phyloP scores from a whole-genome alignment of 1,140 invertebrate species.

The Meteorus sp. region DNA sequence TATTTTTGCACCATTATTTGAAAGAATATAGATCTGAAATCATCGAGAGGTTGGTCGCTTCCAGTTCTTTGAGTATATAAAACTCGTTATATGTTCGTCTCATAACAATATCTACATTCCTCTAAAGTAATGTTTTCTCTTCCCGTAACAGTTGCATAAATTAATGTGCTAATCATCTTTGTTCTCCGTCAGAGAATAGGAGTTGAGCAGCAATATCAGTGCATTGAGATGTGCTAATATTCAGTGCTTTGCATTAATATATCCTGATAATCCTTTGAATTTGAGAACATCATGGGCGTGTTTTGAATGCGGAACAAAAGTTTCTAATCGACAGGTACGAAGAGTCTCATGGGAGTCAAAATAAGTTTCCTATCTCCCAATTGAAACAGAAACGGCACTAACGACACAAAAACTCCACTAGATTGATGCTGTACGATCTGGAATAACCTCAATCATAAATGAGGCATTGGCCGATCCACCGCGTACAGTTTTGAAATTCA shows the following conservation, averaged over 20 bases:
- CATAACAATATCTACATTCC: too few species aligned
- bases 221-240: slow-evolving; percentile 42
- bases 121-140: too few species aligned
- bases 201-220: slow-evolving; percentile 42
- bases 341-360: background rate
- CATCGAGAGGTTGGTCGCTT: too few species aligned
- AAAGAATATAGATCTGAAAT: too few species aligned
- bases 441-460: slow-evolving; percentile 32
- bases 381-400: background rate
- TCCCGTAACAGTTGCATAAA: too few species aligned
- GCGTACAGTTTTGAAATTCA: slow-evolving; percentile 34
- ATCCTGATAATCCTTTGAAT: slow-evolving; percentile 37
- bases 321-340: slow-evolving; percentile 40
- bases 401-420: slow-evolving; percentile 15
- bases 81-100: too few species aligned
- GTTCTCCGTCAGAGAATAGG: slow-evolving; percentile 30
- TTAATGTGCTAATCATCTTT: too few species aligned
- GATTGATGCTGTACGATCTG: slow-evolving; percentile 41
- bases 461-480: slow-evolving; percentile 33
- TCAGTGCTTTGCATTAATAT: slow-evolving; percentile 36
- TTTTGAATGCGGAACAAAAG: slow-evolving; percentile 29
- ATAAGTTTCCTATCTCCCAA: background rate
- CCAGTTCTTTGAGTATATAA: background rate
- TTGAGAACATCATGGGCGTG: slow-evolving; percentile 39
- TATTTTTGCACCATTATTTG: too few species aligned